Conservation (phyloP, 2,888 invertebrate genomes). For the Caenorhabditis doughertyi region DNA sequence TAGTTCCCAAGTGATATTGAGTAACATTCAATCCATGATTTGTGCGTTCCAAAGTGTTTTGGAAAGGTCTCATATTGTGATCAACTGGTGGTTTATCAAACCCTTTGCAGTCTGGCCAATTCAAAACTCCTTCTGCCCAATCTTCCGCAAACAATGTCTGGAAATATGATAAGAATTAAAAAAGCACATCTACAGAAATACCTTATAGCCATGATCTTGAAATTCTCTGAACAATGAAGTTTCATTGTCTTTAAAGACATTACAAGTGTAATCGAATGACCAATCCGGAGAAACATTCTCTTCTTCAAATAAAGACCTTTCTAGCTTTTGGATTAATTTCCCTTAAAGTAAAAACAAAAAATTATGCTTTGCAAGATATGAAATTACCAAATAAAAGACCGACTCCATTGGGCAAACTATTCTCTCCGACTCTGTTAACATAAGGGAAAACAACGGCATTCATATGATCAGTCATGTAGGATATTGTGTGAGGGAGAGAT, state of each 20-base stretch:
- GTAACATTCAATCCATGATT: conserved; percentile 42
- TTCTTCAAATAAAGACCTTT: conserved; percentile 54
- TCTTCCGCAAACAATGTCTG: conserved; percentile 73
- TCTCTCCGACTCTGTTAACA: conserved; percentile 75
- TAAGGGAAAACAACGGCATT: conserved; percentile 70
- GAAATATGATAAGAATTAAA: not conserved
- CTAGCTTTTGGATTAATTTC: conserved; percentile 59
- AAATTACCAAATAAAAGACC: conserved; percentile 70
- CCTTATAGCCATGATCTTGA: conserved; percentile 60
- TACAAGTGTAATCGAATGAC: conserved; percentile 53
- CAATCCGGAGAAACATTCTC: conserved; percentile 39
- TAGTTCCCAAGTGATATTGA: conserved; percentile 33
- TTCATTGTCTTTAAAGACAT: conserved; percentile 65
- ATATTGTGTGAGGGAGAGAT: conserved; percentile 64
- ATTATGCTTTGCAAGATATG: no score
- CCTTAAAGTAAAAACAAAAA: conserved; percentile 47
- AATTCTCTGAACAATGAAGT: conserved; percentile 65
- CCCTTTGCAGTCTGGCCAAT: conserved; percentile 73
- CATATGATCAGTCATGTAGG: conserved; percentile 64
- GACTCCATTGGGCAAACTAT: conserved; percentile 74
- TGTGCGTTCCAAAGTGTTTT: conserved; percentile 60
- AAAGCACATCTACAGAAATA: not conserved
- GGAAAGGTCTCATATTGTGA: conserved; percentile 74
- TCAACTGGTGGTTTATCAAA: conserved; percentile 70
- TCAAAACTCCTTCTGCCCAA: conserved; percentile 73